phyloP scores from a whole-genome alignment of 2,888 invertebrate species.

The Lasioglossum oenotherae region DNA sequence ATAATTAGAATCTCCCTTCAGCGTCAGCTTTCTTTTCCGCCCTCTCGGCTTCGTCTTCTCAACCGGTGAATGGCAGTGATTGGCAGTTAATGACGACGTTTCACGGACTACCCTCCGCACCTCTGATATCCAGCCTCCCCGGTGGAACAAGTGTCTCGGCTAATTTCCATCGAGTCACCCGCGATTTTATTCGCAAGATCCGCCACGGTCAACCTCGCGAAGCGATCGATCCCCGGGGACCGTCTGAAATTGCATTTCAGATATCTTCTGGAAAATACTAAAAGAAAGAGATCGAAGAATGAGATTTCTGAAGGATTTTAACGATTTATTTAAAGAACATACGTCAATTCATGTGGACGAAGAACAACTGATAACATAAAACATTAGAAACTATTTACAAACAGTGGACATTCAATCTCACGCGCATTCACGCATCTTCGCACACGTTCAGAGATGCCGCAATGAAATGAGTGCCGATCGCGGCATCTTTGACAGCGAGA shows the following conservation, averaged over 20 bases:
- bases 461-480: too few relatives aligned
- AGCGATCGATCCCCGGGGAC: conserved; percentile 41
- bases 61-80: conserved; percentile 78
- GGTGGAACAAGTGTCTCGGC: conserved; percentile 60
- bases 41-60: conserved; percentile 56
- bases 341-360: too few relatives aligned
- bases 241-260: neutral
- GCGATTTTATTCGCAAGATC: conserved; percentile 71
- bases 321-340: too few relatives aligned
- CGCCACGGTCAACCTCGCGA: conserved; percentile 50
- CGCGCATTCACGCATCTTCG: too few relatives aligned
- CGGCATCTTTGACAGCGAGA: too few relatives aligned
- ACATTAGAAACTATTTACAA: too few relatives aligned
- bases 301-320: too few relatives aligned
- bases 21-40: conserved; percentile 51
- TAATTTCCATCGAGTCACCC: conserved; percentile 68
- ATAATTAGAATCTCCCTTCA: conserved; percentile 73
- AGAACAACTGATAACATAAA: too few relatives aligned
- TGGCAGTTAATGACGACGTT: conserved; percentile 80
- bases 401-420: too few relatives aligned
- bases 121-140: conserved; percentile 65
- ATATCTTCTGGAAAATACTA: neutral
- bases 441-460: too few relatives aligned
- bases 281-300: too few relatives aligned
- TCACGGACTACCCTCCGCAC: conserved; percentile 70